Base-by-base conservation (phyloP, 1,140 invertebrate species). In the Caerostris darwini region DNA sequence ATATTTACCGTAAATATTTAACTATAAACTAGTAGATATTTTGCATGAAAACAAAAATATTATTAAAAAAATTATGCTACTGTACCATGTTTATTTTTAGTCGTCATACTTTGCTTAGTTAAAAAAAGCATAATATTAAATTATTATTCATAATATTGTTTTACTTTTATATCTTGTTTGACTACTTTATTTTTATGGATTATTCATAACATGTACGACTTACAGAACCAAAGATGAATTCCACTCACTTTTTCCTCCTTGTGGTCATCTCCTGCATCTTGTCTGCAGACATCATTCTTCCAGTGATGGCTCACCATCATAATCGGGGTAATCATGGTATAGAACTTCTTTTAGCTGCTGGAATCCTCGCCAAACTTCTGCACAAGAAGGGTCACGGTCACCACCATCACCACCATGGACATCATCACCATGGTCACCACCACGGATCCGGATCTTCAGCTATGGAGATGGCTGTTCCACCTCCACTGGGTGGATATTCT, bases 301-400 rank as follows among this genome's bases (percentile, higher is more conserved):
- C 86, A 7, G 59, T 58, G 4, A 10, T 90, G n/a, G 87, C 87
- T 6, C 71, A 71, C 6, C 71, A 90, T 12, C 54, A 81, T 7
- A 54, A 82, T 10, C 53, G 67, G 7, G 19, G 56, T 19, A 54
- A 89, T 5, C 83, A 90, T 10, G 93, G 87, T 0, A 90, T 94
- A 7, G 93, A 94, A 17, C 88, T 90, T n/a, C 87, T 94, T 5
- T 14, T 94, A 8, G 93, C 93, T 54, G 93, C 93, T 6, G 93
- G 93, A 50, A 94, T 94, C 59, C 77, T 90, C 8, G 93, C 93
- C 7, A 94, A 94, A 34, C 77, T 94, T 0, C 59, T 94, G 8
- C 59, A 77, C 5, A 94, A 94, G 77, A 94, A 94, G 12, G 83
- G 85, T 6, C 81, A 83, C 34, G 67, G 89, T n/a, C 93, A 94